Evolutionary conservation across 1,140 invertebrate genomes (phyloP), one percentile per base, ranked within the genome.

Genomic region (Agraylea sexmaculata): DNA sequence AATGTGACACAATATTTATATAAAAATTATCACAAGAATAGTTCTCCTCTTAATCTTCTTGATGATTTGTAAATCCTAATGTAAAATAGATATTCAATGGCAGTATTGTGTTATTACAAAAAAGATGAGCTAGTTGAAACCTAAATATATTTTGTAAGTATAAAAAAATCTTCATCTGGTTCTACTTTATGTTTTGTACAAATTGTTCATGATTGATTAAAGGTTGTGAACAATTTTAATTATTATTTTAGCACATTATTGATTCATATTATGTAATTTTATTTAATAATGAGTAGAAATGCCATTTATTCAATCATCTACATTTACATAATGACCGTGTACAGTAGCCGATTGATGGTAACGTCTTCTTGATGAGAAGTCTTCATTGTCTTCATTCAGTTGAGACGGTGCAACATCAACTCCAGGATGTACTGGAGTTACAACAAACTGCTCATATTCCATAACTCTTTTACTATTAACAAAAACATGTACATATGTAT

Each of bases 361-460:
- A 45, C 86, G 76, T 53, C 86, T 77, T 49, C 92, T 74, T 22
- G 79, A 80, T 1, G 87, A 77, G 63, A 94, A 97, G 62, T 97
- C 92, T 61, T 87, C 80, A 63, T 95, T 95, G 52, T 94, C 87
- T 54, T 94, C 89, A 45, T 90, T 97, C 16, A 94, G 65, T 56
- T 91, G 86, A 33, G 87, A 76, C 13, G 87, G 80, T 48, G 77
- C 77, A 15, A 88, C 73, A 52, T 85, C 74, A 6, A 93, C 74
- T 30, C 80, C 82, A 1, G 85, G 82, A 53, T 86, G 82, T 7
- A 79, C 74, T 1, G 89, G 85, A 3, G 88, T 86, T 31, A 93
- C 85, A 1, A 94, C 78, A 51, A 93, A 83, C 59, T 92, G 86
- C 53, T 93, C 87, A 49, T 88, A 88, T 56, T 86, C 79, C 37